Evolutionary conservation across 1,140 invertebrate genomes (phyloP), one percentile per base, ranked within the genome.

Genomic region (Pissodes strobi): DNA sequence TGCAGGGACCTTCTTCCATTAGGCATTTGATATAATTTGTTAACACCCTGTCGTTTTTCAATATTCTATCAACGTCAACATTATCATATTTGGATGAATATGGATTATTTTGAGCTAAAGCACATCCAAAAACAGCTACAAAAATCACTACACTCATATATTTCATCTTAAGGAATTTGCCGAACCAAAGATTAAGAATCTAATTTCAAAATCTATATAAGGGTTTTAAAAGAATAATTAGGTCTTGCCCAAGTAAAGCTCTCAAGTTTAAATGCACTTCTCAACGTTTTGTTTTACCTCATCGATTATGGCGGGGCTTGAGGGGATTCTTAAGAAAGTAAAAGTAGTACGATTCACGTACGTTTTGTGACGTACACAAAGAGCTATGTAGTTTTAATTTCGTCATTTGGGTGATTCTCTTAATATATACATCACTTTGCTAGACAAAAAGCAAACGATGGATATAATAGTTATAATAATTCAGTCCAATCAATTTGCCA

Each of bases 1-100:
- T 87, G 65, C 89, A 90, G 0, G 86, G 80, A n/a, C 87, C 88
- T 62, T 87, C 83, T 0, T 87, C 85, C 69, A 90, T 71, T 69
- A 90, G 72, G 59, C 88, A 90, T 52, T 85, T 86, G 9, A 88
- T 81, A 62, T 89, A 90, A 69, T 83, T 84, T 0, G 76, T 78
- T 39, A 90, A 76, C 1, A 90, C 78, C 22, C 88, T 80, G 12
- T 83, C 77, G 71, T 89, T 90, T 22, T 72, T 69, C 23, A 90
- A 74, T 30, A 90, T 84, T 53, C 80, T 82, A 27, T 87, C 82
- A 1, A 90, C 76, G 68, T 90, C 83, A 15, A 90, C 77, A 65
- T 81, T 82, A 71, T 90, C 88, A 62, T 82, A 88, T 69, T 85
- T 85, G 58, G 67, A 81, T 1, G 83, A 79, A 70, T 86, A 86